phyloP scores from a whole-genome alignment of 2,113 vertebrate species.

The Prochilodus magdalenae region DNA sequence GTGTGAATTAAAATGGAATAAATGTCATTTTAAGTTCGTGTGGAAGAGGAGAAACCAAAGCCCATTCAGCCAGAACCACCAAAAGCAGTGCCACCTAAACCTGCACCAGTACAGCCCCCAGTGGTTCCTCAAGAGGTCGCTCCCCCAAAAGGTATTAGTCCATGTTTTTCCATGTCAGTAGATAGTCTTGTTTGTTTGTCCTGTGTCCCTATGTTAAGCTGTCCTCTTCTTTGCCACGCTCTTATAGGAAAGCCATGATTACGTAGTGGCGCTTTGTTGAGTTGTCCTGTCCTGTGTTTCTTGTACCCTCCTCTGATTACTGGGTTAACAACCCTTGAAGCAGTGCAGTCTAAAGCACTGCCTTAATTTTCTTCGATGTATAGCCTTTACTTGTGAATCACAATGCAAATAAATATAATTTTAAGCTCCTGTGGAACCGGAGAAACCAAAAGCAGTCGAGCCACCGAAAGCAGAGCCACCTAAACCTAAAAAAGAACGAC shows the following conservation, averaged over 20 bases:
- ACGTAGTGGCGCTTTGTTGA: conserved; percentile 20
- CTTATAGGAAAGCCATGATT: conserved; percentile 23
- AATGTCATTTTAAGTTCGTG: conserved; percentile 78
- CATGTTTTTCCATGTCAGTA: neutral
- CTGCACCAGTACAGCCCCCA: neutral
- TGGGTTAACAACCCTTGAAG: neutral
- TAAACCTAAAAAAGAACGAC: conserved; percentile 8
- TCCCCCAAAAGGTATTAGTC: conserved; percentile 33
- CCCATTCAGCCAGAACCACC: conserved; percentile 73
- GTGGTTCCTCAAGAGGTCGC: conserved; percentile 20
- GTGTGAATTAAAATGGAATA: neutral
- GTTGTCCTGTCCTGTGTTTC: neutral
- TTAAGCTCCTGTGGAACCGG: conserved; percentile 80
- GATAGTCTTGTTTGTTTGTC: neutral
- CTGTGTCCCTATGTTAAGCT: neutral
- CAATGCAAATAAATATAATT: conserved; percentile 59
- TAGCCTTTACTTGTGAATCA: neutral
- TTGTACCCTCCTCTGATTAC: neutral
- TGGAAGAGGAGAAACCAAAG: conserved; percentile 75
- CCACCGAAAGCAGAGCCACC: conserved; percentile 5
- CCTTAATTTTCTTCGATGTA: conserved; percentile 34
- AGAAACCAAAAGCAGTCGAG: conserved; percentile 71
- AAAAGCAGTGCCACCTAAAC: conserved; percentile 24
- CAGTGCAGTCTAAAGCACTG: neutral
- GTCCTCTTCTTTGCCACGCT: conserved; percentile 24